Conservation (phyloP, 53 echinoderm and acorn worm species). For the Antedon mediterranea region DNA sequence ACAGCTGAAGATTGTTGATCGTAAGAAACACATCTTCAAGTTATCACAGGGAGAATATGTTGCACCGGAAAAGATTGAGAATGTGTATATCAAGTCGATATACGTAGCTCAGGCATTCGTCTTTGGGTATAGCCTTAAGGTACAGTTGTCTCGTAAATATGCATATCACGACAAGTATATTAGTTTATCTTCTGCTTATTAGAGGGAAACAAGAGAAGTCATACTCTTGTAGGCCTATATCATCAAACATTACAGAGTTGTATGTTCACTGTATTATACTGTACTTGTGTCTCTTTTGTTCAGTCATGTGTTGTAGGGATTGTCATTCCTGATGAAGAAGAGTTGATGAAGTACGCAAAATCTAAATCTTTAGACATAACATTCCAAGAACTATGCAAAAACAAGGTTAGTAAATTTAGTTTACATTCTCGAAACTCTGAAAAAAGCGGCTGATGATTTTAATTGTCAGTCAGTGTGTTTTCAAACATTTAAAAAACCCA, state of each 20-base stretch:
- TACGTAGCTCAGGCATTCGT: slow-evolving; percentile 4
- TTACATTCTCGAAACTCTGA: background rate
- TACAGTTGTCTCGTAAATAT: background rate
- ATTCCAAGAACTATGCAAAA: slow-evolving; percentile 29
- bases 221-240: too few relatives aligned
- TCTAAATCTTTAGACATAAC: slow-evolving; percentile 19
- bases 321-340: slow-evolving; percentile 69
- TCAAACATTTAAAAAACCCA: too few relatives aligned
- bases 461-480: too few relatives aligned
- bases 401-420: slow-evolving; percentile 17
- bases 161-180: too few relatives aligned
- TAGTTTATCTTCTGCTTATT: too few relatives aligned
- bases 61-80: slow-evolving; percentile 11
- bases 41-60: slow-evolving; percentile 33
- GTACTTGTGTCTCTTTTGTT: background rate
- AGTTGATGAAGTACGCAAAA: slow-evolving; percentile 28
- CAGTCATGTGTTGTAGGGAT: slow-evolving; percentile 56
- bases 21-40: slow-evolving; percentile 96
- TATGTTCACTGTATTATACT: too few relatives aligned
- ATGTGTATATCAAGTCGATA: background rate
- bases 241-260: too few relatives aligned
- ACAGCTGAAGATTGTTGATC: slow-evolving; percentile 69
- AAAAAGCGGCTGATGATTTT: background rate
- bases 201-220: too few relatives aligned
- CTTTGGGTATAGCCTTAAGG: slow-evolving; percentile 2